Evolutionary conservation across 2,113 vertebrate species (phyloP), one percentile per base, ranked within the genome.

Genomic region (Mirza zaza): DNA sequence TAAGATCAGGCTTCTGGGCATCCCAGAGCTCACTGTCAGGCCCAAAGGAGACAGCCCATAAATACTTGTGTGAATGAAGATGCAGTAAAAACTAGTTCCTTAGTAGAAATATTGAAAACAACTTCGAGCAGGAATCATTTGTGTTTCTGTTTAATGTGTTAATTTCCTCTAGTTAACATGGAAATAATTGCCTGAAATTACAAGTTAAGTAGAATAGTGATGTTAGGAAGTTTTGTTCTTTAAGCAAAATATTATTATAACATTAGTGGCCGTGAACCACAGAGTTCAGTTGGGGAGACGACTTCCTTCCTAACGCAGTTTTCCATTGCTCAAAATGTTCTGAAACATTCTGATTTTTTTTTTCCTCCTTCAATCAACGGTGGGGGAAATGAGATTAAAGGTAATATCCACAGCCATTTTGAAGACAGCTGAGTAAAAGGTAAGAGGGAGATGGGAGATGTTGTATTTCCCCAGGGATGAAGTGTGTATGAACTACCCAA

Each of bases 201-300:
- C 75, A 96, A 87, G 59, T 55, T 71, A 96, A 93, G 52, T 83
- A 71, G 91, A 57, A 77, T 52, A 75, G 90, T 70, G 59, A 96
- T 65, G 81, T 85, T 80, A 95, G 96, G 90, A 91, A 97, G 84
- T 87, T 91, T 93, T 73, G 83, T 96, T 92, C 86, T 94, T 92
- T 90, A 94, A 97, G 95, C 92, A 97, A 96, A 98, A 97, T 96
- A 96, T 97, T 97, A 86, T 98, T 95, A 67, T 82, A 97, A 90
- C 95, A 65, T 94, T 65, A 94, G 89, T 93, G 70, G 91, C 88
- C 23, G 85, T 25, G 91, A 94, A 79, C 96, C 79, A 48, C 68
- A 57, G 84, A 94, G 88, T 81, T 95, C 77, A 92, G 82, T 55
- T 67, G 32, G 73, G 90, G 93, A 86, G 95, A 92, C 92, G n/a